Evolutionary conservation across 1,140 invertebrate genomes (phyloP).

Genomic region (Eriocheir sinensis): DNA sequence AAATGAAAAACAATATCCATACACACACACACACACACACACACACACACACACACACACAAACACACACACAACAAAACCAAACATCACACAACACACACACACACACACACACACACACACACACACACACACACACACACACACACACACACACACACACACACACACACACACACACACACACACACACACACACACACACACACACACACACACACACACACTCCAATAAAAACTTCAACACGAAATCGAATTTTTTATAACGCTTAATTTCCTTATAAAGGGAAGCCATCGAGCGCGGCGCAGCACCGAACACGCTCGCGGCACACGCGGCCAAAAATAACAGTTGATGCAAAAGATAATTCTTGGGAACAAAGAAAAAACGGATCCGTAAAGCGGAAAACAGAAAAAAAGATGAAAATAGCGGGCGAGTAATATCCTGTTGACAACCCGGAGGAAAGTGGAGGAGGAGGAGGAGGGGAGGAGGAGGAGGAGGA

Average conservation of each 20-base stretch:
- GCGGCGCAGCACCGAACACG: neutral
- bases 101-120: neutral
- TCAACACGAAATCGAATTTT: neutral
- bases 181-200: too few species aligned
- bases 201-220: too few species aligned
- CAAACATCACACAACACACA: too few species aligned
- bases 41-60: neutral
- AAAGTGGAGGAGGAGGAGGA: neutral
- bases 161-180: too few species aligned
- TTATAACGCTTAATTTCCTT: neutral
- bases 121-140: neutral
- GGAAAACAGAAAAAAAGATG: neutral
- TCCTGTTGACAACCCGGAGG: neutral
- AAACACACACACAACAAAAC: constrained; percentile 43
- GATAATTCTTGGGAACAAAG: neutral
- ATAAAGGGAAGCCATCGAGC: neutral
- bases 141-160: neutral
- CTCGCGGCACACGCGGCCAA: neutral
- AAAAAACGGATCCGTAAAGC: neutral
- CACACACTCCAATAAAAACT: neutral
- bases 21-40: constrained; percentile 2
- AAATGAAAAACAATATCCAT: too few species aligned
- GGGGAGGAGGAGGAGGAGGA: neutral
- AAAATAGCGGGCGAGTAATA: neutral
- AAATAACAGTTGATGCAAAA: neutral